phyloP scores from a whole-genome alignment of 2,888 invertebrate genomes.

The Agriopis leucophaearia region DNA sequence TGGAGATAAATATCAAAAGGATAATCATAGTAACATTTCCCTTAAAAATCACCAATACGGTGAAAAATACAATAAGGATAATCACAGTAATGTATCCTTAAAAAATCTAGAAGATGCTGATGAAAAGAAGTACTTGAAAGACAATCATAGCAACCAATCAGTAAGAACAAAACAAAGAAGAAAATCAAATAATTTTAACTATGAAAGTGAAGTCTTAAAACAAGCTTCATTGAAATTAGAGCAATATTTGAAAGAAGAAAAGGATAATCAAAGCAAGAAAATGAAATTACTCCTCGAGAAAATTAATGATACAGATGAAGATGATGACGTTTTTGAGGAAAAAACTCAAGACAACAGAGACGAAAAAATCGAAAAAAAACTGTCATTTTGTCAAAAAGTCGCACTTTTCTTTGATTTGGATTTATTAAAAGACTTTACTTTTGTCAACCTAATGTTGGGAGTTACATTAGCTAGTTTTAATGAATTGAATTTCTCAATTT shows the following conservation, averaged over 20 bases:
- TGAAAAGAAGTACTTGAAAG: conserved; percentile 77
- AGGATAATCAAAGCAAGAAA: conserved; percentile 63
- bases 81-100: conserved; percentile 70
- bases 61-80: conserved; percentile 71
- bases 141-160: conserved; percentile 81
- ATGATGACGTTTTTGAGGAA: conserved; percentile 64
- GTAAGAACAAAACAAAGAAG: conserved; percentile 66
- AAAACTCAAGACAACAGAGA: conserved; percentile 49
- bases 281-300: conserved; percentile 67
- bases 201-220: conserved; percentile 87
- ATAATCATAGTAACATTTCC: conserved; percentile 76
- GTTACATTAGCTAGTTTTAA: conserved; percentile 90
- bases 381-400: conserved; percentile 85
- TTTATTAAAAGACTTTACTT: conserved; percentile 89
- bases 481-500: conserved; percentile 90
- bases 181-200: conserved; percentile 86
- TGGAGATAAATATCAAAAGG: conserved; percentile 73
- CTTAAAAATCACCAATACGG: conserved; percentile 72
- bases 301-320: conserved; percentile 65
- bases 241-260: conserved; percentile 78
- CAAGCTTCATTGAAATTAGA: conserved; percentile 84
- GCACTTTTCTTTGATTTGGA: conserved; percentile 90
- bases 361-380: conserved; percentile 57
- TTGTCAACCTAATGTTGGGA: conserved; percentile 90
- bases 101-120: conserved; percentile 75